Percentiles rank a stretch among this genome's conserved stretches.
phyloP scores from a whole-genome alignment of 2,113 vertebrate species.

The Geococcyx californianus region DNA sequence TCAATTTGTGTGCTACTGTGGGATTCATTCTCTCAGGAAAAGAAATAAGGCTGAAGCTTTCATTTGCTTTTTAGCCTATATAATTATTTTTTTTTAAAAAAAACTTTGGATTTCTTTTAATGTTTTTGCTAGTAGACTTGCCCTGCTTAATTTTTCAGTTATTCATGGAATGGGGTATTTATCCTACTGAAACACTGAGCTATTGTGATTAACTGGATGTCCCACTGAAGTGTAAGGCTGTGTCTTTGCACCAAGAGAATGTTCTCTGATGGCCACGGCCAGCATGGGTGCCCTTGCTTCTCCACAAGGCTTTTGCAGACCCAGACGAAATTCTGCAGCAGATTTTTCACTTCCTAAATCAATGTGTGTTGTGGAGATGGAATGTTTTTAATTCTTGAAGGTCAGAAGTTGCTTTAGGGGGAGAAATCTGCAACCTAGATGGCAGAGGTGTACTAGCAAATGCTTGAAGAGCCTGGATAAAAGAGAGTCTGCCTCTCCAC shows the following conservation, averaged over 20 bases:
- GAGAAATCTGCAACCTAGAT: background rate
- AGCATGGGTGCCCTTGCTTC: background rate
- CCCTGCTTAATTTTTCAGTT: background rate
- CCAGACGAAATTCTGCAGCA: background rate
- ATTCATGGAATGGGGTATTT: background rate
- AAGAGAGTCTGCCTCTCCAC: background rate
- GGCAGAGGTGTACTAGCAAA: background rate
- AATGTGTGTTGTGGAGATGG: background rate
- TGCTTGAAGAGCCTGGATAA: background rate
- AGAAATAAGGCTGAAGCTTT: background rate
- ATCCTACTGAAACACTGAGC: background rate
- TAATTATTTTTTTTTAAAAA: background rate
- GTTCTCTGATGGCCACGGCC: background rate
- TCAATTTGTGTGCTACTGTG: background rate
- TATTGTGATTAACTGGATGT: background rate
- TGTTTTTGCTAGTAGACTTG: background rate
- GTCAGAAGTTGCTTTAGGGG: background rate
- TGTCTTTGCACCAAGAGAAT: background rate
- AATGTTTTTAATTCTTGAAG: background rate
- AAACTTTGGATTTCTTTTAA: background rate
- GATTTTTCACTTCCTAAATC: background rate
- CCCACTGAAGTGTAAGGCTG: background rate
- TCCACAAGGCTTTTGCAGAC: background rate
- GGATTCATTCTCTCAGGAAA: background rate
- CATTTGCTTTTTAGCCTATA: background rate